Evolutionary conservation across 2,888 invertebrate genomes (phyloP).

Genomic region (Mactromeris polynyma): DNA sequence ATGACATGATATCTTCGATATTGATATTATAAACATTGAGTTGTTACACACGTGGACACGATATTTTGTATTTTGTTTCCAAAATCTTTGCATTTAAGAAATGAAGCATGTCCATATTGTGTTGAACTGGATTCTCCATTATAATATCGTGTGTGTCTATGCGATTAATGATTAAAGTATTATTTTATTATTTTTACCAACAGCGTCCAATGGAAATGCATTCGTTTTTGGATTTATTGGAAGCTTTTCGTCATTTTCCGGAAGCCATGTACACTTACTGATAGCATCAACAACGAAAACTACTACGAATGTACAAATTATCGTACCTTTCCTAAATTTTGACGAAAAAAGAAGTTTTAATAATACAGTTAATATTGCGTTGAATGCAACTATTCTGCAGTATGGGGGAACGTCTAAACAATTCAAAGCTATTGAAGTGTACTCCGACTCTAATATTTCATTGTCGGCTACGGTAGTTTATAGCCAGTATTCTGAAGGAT

Average conservation of each 20-base stretch:
- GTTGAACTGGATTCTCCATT: too few species aligned
- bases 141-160: too few species aligned
- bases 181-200: background rate
- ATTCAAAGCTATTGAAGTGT: slow-evolving; percentile 13
- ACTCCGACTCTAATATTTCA: background rate
- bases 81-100: too few species aligned
- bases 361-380: background rate
- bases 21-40: too few species aligned
- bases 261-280: background rate
- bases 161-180: too few species aligned
- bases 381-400: background rate
- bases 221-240: slow-evolving; percentile 22
- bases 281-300: background rate
- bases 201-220: background rate
- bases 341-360: background rate
- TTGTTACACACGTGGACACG: too few species aligned
- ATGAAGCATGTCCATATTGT: too few species aligned
- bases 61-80: too few species aligned
- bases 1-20: too few species aligned
- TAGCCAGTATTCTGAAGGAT: slow-evolving; percentile 13
- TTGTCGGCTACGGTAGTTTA: background rate
- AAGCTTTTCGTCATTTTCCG: background rate
- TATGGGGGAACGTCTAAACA: background rate
- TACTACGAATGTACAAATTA: background rate
- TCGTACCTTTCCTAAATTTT: slow-evolving; percentile 10